A percentile compares a stretch with the other conserved stretches of the same genome.
Evolutionary conservation across 2,888 invertebrate species (phyloP).

Genomic region (Iphiclides podalirius): DNA sequence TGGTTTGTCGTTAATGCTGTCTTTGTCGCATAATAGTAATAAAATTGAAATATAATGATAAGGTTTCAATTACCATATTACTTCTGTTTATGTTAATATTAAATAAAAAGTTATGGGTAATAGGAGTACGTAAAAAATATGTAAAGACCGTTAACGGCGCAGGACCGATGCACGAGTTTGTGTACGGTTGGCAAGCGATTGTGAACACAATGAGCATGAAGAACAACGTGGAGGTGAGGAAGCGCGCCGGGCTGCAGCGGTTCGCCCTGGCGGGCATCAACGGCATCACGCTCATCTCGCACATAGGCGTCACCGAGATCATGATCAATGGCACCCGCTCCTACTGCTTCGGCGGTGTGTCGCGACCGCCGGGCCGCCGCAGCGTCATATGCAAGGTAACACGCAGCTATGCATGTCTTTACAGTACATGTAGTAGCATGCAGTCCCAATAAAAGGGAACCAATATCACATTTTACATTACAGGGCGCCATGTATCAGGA

Average conservation of each 20-base stretch:
- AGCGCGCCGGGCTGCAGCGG: constrained; percentile 68
- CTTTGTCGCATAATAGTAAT: not conserved
- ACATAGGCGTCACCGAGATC: constrained; percentile 72
- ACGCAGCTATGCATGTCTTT: no score
- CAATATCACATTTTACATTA: constrained; percentile 12
- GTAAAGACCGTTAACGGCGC: not conserved
- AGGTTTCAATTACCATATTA: no score
- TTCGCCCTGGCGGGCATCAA: constrained; percentile 74
- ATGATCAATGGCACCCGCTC: constrained; percentile 72
- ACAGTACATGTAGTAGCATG: no score
- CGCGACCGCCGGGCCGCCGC: constrained; percentile 63
- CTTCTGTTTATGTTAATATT: no score
- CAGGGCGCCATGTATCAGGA: constrained; percentile 75
- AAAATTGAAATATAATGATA: no score
- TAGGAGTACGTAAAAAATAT: not conserved
- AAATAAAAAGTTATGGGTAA: no score
- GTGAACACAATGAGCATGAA: constrained; percentile 77
- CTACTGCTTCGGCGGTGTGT: constrained; percentile 71
- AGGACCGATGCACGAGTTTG: constrained; percentile 76
- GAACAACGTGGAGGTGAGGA: constrained; percentile 72
- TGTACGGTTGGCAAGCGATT: constrained; percentile 74
- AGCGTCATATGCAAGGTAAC: constrained; percentile 72
- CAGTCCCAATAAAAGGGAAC: no score
- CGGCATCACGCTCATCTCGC: constrained; percentile 68
- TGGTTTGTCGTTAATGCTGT: constrained; percentile 41